phyloP scores from a whole-genome alignment of 2,797 vertebrate species.

The Pelochelys cantorii region DNA sequence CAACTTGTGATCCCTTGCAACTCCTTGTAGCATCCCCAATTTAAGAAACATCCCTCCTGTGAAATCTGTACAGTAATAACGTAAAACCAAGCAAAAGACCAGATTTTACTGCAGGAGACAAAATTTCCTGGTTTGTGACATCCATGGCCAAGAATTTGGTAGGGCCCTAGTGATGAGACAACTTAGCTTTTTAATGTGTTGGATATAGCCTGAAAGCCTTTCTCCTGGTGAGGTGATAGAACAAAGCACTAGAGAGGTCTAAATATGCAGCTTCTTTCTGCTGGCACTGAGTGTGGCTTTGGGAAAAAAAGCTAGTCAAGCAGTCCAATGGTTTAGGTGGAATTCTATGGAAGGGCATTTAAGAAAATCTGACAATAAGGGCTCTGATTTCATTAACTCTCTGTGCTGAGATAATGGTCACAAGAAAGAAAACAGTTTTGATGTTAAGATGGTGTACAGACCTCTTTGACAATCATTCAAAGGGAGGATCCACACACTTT shows the following conservation, averaged over 20 bases:
- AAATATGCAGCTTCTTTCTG: neutral
- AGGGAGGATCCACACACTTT: neutral
- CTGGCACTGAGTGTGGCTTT: neutral
- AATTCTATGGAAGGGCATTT: neutral
- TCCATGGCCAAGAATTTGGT: too few relatives aligned
- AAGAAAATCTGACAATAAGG: neutral
- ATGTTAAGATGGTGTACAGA: neutral
- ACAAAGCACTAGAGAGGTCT: neutral
- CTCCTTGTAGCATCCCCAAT: too few relatives aligned
- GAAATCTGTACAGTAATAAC: too few relatives aligned
- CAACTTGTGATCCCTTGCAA: too few relatives aligned
- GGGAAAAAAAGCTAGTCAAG: neutral
- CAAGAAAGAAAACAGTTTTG: neutral
- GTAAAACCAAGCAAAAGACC: too few relatives aligned
- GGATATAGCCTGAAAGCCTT: neutral
- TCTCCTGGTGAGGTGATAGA: neutral
- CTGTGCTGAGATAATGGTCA: neutral
- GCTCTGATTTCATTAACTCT: neutral
- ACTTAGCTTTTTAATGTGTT: neutral
- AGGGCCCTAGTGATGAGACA: too few relatives aligned
- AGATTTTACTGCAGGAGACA: too few relatives aligned
- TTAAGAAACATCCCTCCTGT: too few relatives aligned
- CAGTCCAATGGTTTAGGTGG: neutral
- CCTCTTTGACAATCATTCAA: neutral
- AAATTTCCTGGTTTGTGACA: too few relatives aligned